Evolutionary conservation across 2,797 vertebrate genomes (phyloP).

Genomic region (Liparis tanakae): DNA sequence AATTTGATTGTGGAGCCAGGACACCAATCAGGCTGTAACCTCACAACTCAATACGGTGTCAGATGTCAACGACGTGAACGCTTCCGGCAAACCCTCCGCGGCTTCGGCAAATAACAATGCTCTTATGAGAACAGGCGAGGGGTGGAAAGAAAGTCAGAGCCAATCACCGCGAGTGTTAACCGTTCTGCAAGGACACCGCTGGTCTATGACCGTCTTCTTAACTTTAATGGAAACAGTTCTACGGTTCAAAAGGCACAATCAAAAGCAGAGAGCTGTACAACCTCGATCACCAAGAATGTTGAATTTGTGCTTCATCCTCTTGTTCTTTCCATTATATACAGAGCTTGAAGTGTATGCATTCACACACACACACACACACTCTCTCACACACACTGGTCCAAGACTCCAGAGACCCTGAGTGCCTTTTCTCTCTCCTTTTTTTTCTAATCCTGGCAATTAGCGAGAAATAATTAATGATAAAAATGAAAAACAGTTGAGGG

Average conservation of each 20-base stretch:
- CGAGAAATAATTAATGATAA: constrained; percentile 83
- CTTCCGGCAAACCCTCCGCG: neutral
- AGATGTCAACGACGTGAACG: neutral
- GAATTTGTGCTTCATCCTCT: constrained; percentile 59
- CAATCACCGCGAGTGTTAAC: constrained; percentile 57
- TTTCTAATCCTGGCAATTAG: constrained; percentile 84
- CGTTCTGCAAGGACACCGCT: constrained; percentile 58
- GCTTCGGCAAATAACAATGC: constrained; percentile 22
- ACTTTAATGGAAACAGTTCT: constrained; percentile 70
- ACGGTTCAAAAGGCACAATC: constrained; percentile 71
- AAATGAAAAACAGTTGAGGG: constrained; percentile 72
- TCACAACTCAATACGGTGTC: neutral
- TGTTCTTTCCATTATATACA: constrained; percentile 41
- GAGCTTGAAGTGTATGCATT: too few relatives aligned
- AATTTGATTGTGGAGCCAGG: neutral
- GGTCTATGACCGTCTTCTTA: constrained; percentile 58
- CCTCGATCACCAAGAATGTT: constrained; percentile 68
- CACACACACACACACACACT: constrained; percentile 6
- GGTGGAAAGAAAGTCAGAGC: constrained; percentile 15
- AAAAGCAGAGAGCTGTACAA: constrained; percentile 52
- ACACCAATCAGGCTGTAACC: neutral
- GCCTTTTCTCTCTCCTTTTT: constrained; percentile 62
- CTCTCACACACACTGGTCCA: constrained; percentile 42
- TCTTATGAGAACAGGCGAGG: constrained; percentile 4
- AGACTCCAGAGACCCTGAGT: constrained; percentile 66